Evolutionary conservation across 2,888 invertebrate genomes (phyloP).

Genomic region (Lapara coniferarum): DNA sequence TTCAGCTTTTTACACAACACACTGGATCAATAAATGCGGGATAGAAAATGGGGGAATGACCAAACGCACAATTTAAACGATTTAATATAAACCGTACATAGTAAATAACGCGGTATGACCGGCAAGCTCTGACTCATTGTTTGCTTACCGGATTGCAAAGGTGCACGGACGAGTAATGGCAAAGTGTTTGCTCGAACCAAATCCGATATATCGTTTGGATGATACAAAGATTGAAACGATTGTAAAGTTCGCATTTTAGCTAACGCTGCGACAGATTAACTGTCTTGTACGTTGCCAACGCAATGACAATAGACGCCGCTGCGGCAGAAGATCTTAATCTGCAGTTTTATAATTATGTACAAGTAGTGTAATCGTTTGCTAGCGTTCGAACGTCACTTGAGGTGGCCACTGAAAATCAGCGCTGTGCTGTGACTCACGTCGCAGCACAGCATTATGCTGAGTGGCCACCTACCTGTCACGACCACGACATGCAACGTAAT

Average conservation of each 20-base stretch:
- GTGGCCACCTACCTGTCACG: too few relatives aligned
- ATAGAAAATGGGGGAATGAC: constrained; percentile 39
- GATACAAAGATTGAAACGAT: not conserved
- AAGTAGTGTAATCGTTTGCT: too few relatives aligned
- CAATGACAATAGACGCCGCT: not conserved
- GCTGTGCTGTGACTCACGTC: too few relatives aligned
- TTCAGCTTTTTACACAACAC: constrained; percentile 55
- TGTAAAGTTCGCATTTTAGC: not conserved
- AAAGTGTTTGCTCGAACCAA: not conserved
- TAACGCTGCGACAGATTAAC: not conserved
- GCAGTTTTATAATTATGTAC: too few relatives aligned
- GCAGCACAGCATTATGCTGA: too few relatives aligned
- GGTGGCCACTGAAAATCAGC: too few relatives aligned
- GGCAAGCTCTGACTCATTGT: not conserved
- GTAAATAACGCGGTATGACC: not conserved
- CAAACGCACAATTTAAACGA: constrained; percentile 20
- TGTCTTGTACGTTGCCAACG: not conserved
- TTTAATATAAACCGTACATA: constrained; percentile 19
- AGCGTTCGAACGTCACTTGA: too few relatives aligned
- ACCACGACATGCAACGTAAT: too few relatives aligned
- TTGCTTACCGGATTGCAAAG: not conserved
- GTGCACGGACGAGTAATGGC: not conserved
- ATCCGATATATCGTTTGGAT: not conserved
- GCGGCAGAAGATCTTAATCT: constrained; percentile 9
- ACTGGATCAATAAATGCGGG: constrained; percentile 52